Conservation (phyloP, 2,888 invertebrate genomes). For the Mayetiola destructor region DNA sequence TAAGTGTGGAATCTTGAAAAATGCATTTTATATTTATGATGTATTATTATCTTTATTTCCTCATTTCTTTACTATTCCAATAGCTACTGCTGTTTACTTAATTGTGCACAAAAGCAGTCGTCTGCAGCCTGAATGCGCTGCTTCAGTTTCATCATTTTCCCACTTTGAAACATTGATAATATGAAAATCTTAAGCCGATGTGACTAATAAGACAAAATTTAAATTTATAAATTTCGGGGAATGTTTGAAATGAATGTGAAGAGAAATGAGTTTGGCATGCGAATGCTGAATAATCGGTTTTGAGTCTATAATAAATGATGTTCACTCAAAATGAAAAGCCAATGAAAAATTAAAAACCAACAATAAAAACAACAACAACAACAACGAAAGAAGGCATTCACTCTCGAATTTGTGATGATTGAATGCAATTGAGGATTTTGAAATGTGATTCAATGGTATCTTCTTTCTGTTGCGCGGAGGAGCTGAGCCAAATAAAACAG, state of each 20-base stretch:
- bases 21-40: constrained; percentile 2
- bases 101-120: too few species aligned
- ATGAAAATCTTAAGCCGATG: not conserved
- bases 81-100: too few species aligned
- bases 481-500: not conserved
- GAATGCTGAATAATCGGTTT: not conserved
- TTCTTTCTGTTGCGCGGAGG: not conserved
- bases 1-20: not conserved
- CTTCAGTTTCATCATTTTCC: too few species aligned
- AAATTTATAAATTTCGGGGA: too few species aligned
- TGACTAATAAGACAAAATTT: constrained; percentile 9
- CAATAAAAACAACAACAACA: not conserved
- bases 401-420: too few species aligned
- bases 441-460: too few species aligned
- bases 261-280: not conserved
- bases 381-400: not conserved
- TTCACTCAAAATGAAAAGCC: not conserved
- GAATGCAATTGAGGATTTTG: too few species aligned
- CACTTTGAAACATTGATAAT: too few species aligned
- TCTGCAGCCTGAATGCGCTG: too few species aligned
- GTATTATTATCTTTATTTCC: constrained; percentile 5
- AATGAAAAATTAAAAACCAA: not conserved
- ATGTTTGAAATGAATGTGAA: not conserved
- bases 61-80: too few species aligned
- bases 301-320: not conserved